Evolutionary conservation across 2,113 vertebrate species (phyloP).

Genomic region (Bubo bubo): DNA sequence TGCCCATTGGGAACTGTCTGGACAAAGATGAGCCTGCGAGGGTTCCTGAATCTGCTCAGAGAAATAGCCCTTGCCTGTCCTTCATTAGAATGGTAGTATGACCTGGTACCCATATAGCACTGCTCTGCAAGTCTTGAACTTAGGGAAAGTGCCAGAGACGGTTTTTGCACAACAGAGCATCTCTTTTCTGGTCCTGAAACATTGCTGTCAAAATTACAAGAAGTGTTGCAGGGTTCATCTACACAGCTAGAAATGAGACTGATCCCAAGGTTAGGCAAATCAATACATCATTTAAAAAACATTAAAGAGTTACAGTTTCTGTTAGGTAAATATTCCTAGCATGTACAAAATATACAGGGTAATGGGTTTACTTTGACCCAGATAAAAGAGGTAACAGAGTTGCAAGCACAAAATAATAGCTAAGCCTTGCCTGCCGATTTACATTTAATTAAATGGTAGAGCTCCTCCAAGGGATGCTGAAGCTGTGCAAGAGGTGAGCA

Average conservation of each 20-base stretch:
- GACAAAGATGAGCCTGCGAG: not conserved
- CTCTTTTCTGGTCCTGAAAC: not conserved
- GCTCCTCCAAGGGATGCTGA: not conserved
- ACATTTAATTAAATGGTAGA: not conserved
- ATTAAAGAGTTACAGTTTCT: not conserved
- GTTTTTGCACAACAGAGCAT: not conserved
- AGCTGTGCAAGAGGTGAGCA: not conserved
- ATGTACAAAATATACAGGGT: not conserved
- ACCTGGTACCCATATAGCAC: not conserved
- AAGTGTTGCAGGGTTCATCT: not conserved
- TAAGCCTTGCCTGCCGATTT: not conserved
- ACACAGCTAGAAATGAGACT: not conserved
- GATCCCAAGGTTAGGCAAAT: not conserved
- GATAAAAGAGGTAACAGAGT: not conserved
- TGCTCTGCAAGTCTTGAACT: not conserved
- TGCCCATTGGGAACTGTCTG: fast-evolving
- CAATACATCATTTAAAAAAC: not conserved
- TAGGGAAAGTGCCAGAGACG: not conserved
- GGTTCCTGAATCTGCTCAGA: not conserved
- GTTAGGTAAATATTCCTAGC: not conserved
- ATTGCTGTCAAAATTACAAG: not conserved
- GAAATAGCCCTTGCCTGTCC: not conserved
- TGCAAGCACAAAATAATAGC: not conserved
- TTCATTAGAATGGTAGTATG: not conserved
- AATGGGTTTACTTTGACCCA: not conserved